phyloP scores from a whole-genome alignment of 1,140 invertebrate genomes.

The Pseudomyrmex cubaensis region DNA sequence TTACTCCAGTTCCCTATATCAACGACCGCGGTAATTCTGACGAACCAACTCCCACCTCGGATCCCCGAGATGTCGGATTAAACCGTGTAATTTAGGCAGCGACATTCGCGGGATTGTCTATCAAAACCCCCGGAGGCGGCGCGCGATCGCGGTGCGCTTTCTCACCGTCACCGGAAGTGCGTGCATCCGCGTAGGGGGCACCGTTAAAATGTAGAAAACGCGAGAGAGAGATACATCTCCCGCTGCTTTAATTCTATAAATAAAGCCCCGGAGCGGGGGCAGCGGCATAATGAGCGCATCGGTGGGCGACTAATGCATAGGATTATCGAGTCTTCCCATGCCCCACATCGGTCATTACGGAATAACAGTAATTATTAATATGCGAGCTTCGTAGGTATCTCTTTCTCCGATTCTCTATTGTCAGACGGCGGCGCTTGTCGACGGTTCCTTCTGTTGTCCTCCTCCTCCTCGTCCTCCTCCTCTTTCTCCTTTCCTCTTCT shows the following conservation, averaged over 20 bases:
- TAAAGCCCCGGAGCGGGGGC: conserved; percentile 74
- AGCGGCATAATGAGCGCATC: conserved; percentile 80
- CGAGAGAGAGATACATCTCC: conserved; percentile 77
- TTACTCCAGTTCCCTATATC: conserved; percentile 69
- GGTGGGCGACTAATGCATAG: conserved; percentile 82
- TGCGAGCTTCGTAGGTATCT: conserved; percentile 75
- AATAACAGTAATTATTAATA: conserved; percentile 85
- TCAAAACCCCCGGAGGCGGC: conserved; percentile 50
- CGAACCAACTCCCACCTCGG: conserved; percentile 62
- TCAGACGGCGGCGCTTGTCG: conserved; percentile 65
- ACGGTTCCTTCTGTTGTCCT: conserved; percentile 25
- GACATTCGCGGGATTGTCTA: conserved; percentile 73
- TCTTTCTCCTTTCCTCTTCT: conserved; percentile 6
- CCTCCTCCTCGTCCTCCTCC: conserved; percentile 57
- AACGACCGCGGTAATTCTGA: conserved; percentile 73
- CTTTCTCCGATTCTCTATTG: conserved; percentile 75
- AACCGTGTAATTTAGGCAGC: conserved; percentile 71
- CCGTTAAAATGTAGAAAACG: conserved; percentile 77
- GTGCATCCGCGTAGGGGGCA: conserved; percentile 68
- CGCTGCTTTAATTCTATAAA: conserved; percentile 80
- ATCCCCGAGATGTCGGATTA: conserved; percentile 53
- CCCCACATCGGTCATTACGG: conserved; percentile 84
- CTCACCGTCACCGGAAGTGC: conserved; percentile 71
- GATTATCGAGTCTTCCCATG: conserved; percentile 85
- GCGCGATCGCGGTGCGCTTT: conserved; percentile 66